phyloP scores from a whole-genome alignment of 2,113 vertebrate genomes.

The Hiodon alosoides region DNA sequence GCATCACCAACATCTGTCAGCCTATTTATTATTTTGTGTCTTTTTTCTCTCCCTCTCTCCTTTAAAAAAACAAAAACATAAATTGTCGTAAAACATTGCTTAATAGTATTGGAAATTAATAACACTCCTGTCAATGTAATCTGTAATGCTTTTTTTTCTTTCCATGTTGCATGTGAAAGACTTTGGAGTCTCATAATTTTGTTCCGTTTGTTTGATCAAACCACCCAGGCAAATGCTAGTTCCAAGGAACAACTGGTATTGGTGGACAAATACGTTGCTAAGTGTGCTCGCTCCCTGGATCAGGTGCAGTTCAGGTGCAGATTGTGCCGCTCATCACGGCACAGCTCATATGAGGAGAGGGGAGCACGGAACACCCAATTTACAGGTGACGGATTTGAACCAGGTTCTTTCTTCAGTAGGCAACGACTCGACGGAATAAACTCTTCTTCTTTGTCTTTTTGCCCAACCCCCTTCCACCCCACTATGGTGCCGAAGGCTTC shows the following conservation, averaged over 20 bases:
- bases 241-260: too few species aligned
- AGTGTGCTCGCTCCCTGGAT: too few species aligned
- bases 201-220: too few species aligned
- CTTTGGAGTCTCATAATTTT: not conserved
- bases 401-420: too few species aligned
- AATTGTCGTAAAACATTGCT: constrained; percentile 49
- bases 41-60: constrained; percentile 21
- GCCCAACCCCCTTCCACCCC: not conserved
- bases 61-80: not conserved
- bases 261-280: too few species aligned
- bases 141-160: constrained; percentile 19
- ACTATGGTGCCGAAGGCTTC: not conserved
- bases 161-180: not conserved
- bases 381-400: too few species aligned
- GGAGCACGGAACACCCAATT: too few species aligned
- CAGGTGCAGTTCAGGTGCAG: too few species aligned
- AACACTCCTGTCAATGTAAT: constrained; percentile 74
- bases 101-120: constrained; percentile 84
- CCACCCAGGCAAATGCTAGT: too few species aligned
- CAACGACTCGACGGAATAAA: too few species aligned
- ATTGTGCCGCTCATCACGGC: too few species aligned
- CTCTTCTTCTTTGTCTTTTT: not conserved
- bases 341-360: too few species aligned
- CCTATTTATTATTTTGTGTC: constrained; percentile 67
- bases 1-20: constrained; percentile 87